Conservation (phyloP, 1,140 invertebrate species). For the Zaprionus nigranus region DNA sequence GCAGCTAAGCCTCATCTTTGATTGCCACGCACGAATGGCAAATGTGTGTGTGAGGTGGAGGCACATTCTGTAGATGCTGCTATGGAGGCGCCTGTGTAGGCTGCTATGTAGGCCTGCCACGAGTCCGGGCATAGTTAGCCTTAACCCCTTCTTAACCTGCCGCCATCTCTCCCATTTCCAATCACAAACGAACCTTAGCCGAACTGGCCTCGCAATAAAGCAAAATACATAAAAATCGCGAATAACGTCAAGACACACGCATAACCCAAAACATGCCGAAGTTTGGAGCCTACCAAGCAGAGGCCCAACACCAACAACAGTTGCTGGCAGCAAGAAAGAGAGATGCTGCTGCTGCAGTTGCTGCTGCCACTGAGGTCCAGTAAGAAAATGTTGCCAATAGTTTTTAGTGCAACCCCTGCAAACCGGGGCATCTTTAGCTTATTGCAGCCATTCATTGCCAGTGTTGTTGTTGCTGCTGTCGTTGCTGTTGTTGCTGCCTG, state of each 20-base stretch:
- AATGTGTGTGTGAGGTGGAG: constrained; percentile 1
- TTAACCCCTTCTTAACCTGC: not conserved
- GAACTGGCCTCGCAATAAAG: constrained; percentile 23
- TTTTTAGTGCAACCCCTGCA: constrained; percentile 66
- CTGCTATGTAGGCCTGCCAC: too few species aligned
- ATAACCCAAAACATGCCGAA: constrained; percentile 32
- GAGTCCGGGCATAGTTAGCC: too few species aligned
- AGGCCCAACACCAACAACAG: constrained; percentile 26
- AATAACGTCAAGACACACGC: constrained; percentile 49
- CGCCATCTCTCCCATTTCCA: not conserved
- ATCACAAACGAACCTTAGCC: not conserved
- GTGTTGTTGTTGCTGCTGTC: constrained; percentile 19
- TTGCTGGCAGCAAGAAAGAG: constrained; percentile 64
- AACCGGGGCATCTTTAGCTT: constrained; percentile 57
- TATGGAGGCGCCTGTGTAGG: too few species aligned
- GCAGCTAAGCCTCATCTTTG: constrained; percentile 14
- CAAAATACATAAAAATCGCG: constrained; percentile 57
- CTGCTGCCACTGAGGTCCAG: constrained; percentile 52
- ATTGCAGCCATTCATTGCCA: constrained; percentile 60
- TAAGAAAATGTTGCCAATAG: constrained; percentile 76
- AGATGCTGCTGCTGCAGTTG: constrained; percentile 38
- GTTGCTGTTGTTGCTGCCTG: constrained; percentile 37
- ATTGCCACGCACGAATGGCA: constrained; percentile 12
- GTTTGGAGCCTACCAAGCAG: constrained; percentile 30
- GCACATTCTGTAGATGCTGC: too few species aligned